Evolutionary conservation across 2,888 invertebrate species (phyloP).

Genomic region (Aplocera efformata): DNA sequence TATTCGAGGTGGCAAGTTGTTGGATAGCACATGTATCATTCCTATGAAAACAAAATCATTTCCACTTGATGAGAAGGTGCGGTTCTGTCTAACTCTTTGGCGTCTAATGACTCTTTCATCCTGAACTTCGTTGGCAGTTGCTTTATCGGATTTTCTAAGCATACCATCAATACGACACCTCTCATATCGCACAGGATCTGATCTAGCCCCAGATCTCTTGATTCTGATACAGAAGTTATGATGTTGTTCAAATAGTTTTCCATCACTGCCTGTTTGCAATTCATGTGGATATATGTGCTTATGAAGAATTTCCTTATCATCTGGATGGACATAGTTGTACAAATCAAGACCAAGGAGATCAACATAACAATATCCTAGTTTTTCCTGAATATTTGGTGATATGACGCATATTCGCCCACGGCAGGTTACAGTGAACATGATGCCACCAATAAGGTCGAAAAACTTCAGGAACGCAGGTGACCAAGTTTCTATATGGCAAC

Average conservation of each 20-base stretch:
- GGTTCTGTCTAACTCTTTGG: constrained; percentile 75
- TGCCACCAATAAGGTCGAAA: constrained; percentile 87
- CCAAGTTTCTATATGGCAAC: constrained; percentile 69
- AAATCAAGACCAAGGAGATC: constrained; percentile 95
- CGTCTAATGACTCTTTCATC: constrained; percentile 74
- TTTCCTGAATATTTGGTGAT: constrained; percentile 90
- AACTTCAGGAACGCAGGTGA: constrained; percentile 81
- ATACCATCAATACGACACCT: constrained; percentile 85
- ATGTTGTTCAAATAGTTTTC: constrained; percentile 64
- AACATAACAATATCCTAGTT: constrained; percentile 92
- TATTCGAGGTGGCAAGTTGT: constrained; percentile 77
- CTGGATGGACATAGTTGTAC: constrained; percentile 89
- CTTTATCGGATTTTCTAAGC: constrained; percentile 79
- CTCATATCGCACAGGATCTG: constrained; percentile 86
- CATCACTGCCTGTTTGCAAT: constrained; percentile 57
- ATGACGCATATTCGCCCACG: constrained; percentile 92
- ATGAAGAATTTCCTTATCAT: constrained; percentile 89
- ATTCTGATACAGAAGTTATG: constrained; percentile 81
- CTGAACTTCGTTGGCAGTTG: constrained; percentile 73
- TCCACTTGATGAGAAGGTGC: constrained; percentile 77
- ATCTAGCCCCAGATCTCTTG: constrained; percentile 85
- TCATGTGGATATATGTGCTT: constrained; percentile 83
- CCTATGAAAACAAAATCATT: constrained; percentile 86
- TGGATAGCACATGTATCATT: constrained; percentile 84
- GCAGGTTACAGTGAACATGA: constrained; percentile 89